Percentiles rank a stretch among this genome's conserved stretches.
These are phyloP conservation scores for Epizoanthus illoricatus DNA, from an alignment of 92 coral and sea anemone genomes.

Conservation along the genomic window DNA sequence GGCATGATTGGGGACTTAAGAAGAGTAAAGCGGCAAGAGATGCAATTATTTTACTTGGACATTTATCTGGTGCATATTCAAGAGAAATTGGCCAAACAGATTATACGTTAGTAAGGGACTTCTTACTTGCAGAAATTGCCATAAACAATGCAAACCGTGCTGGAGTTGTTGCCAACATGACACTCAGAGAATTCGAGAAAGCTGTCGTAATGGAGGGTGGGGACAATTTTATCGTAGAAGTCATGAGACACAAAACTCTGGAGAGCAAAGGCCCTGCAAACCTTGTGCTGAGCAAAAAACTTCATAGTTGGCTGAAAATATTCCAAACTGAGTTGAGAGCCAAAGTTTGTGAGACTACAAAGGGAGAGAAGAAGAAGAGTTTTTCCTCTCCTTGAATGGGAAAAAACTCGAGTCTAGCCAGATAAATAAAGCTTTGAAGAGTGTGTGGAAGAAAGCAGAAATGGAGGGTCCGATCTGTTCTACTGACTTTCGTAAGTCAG, in stretches of 20 bases:
- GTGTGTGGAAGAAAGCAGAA: slow-evolving; percentile 52
- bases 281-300: slow-evolving; percentile 36
- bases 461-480: slow-evolving; percentile 44
- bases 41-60: slow-evolving; percentile 41
- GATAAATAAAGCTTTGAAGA: slow-evolving; percentile 24
- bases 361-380: background rate
- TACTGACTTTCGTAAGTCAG: slow-evolving; percentile 44
- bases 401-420: slow-evolving; percentile 49
- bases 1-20: slow-evolving; percentile 15
- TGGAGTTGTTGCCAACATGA: slow-evolving; percentile 69
- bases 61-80: slow-evolving; percentile 36
- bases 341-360: background rate
- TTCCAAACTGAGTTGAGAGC: slow-evolving; percentile 43
- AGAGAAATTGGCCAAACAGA: slow-evolving; percentile 36
- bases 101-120: slow-evolving; percentile 52
- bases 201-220: slow-evolving; percentile 31
- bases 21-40: slow-evolving; percentile 53
- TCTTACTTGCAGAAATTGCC: slow-evolving; percentile 59
- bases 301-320: slow-evolving; percentile 56
- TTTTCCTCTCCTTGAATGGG: slow-evolving; percentile 60
- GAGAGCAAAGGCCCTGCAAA: slow-evolving; percentile 63
- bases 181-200: slow-evolving; percentile 52
- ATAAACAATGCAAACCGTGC: slow-evolving; percentile 67
- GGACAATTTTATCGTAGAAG: slow-evolving; percentile 37
- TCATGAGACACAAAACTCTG: slow-evolving; percentile 58